These are phyloP conservation scores for Huso huso DNA, from an alignment of 2,797 vertebrate species.

Conservation along the genomic window DNA sequence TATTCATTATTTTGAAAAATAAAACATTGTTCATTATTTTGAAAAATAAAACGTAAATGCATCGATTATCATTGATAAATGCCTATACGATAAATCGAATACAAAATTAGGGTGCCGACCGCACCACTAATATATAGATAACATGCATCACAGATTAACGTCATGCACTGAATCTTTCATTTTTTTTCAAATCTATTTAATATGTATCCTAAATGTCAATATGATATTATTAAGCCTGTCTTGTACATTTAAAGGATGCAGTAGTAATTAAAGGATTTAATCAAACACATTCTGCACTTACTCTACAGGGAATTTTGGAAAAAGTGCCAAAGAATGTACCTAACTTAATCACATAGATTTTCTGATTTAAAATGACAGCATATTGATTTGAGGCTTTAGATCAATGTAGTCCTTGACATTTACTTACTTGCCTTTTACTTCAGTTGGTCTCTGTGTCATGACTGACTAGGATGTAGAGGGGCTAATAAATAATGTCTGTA, in stretches of 20 bases:
- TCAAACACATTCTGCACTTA: slow-evolving; percentile 22
- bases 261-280: slow-evolving; percentile 35
- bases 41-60: no score
- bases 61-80: no score
- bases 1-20: no score
- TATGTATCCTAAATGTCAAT: slow-evolving; percentile 11
- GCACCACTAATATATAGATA: no score
- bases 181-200: neutral
- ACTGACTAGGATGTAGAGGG: slow-evolving; percentile 8
- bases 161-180: no score
- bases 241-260: slow-evolving; percentile 18
- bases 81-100: no score
- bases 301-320: neutral
- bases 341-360: slow-evolving; percentile 35
- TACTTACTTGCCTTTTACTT: slow-evolving; percentile 13
- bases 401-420: slow-evolving; percentile 22
- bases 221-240: slow-evolving; percentile 9
- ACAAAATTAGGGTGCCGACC: no score
- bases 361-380: slow-evolving; percentile 30
- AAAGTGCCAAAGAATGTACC: neutral
- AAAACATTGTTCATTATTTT: no score
- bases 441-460: slow-evolving; percentile 14
- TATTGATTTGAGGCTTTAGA: slow-evolving; percentile 31
- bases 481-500: slow-evolving; percentile 31
- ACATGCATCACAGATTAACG: no score